Evolutionary conservation across 2,113 vertebrate genomes (phyloP), one percentile per base, ranked within the genome.

Genomic region (Myotis brandtii): DNA sequence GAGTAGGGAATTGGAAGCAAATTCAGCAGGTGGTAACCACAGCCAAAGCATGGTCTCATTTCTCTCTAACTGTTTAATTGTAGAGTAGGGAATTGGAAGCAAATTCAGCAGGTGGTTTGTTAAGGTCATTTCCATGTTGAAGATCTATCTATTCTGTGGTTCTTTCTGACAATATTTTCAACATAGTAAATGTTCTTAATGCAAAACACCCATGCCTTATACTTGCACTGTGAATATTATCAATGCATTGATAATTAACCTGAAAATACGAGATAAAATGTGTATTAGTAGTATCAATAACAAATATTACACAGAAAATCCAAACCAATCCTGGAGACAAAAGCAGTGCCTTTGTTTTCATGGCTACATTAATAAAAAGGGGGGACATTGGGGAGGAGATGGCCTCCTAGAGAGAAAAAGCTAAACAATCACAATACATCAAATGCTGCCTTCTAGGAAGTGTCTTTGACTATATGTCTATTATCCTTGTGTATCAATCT

Each of bases 401-500:
- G 46, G 72, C n/a, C 50, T 87, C 76, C 59, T 88, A 46, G 70
- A 87, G 34, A 92, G 85, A 77, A 84, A 84, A 91, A 34, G 14
- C 43, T 70, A 2, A 95, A 70, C 7, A 17, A 95, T 73, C 72
- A 37, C 34, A 93, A 66, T 59, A 23, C 9, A 81, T 72, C 80
- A 90, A 72, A 73, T 59, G 84, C 46, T 90, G 25, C 85, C 56
- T 93, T 87, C 34, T 50, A 54, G 80, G 62, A 85, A 40, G 40
- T 6, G 0, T 82, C 27, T 89, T 43, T 69, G 23, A 80, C 85
- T 82, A 54, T 54, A 32, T 43, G 48, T 75, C 59, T 94, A 62
- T 95, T 96, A 89, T 88, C 34, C 80, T 64, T 37, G 21, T 20
- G 1, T 73, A 86, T 87, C 76, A 72, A 40, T 81, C 34, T 95